phyloP scores from a whole-genome alignment of 2,888 invertebrate species.

The Drosophila kanekoi region DNA sequence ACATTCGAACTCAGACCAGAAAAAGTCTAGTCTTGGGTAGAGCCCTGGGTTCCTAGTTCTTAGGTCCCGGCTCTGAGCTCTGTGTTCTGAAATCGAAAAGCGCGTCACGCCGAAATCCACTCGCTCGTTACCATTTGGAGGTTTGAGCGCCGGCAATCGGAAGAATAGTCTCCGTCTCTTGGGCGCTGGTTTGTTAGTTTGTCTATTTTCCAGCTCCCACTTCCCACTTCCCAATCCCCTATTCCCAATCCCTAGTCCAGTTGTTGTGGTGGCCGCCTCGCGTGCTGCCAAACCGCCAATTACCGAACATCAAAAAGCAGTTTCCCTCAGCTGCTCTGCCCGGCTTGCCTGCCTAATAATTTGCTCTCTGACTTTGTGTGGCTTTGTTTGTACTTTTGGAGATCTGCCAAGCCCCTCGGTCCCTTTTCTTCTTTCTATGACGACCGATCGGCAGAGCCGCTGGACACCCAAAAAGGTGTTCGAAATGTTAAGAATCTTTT shows the following conservation, averaged over 20 bases:
- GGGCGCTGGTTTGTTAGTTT: constrained; percentile 36
- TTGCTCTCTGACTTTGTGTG: constrained; percentile 71
- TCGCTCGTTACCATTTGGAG: constrained; percentile 73
- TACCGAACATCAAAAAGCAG: constrained; percentile 79
- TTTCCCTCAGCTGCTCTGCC: constrained; percentile 63
- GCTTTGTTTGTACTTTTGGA: constrained; percentile 70
- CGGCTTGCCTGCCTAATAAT: constrained; percentile 66
- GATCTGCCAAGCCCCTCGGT: constrained; percentile 16
- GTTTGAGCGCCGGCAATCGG: constrained; percentile 68
- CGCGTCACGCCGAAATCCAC: constrained; percentile 75
- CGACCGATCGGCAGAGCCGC: constrained; percentile 16
- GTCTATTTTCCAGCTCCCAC: constrained; percentile 12
- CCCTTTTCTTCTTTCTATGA: constrained; percentile 27
- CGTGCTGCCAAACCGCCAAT: constrained; percentile 81
- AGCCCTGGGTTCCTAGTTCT: constrained; percentile 1
- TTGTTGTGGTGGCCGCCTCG: constrained; percentile 59
- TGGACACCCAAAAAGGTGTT: constrained; percentile 79
- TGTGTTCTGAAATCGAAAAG: constrained; percentile 57
- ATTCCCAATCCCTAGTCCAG: constrained; percentile 28
- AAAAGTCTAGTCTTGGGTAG: constrained; percentile 20
- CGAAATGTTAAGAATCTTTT: constrained; percentile 71
- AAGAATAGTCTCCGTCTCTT: constrained; percentile 50
- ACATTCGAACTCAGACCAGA: constrained; percentile 53
- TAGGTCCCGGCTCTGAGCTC: constrained; percentile 14
- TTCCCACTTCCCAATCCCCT: background rate